Conservation (phyloP, 2,888 invertebrate species). For the Andrena camellia region DNA sequence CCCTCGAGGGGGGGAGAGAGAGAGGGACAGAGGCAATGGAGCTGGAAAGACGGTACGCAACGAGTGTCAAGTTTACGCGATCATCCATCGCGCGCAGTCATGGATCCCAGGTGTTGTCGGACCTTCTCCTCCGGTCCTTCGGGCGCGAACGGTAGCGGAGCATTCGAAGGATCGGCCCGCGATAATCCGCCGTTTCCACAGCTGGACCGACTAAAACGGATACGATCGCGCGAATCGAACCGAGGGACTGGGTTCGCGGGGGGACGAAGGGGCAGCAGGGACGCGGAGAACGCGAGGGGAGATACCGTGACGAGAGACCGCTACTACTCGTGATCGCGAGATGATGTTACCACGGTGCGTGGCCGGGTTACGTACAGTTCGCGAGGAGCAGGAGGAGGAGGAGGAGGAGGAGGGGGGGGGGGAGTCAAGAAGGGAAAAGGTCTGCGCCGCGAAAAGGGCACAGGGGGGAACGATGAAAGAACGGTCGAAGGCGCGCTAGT, state of each 20-base stretch:
- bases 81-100: constrained; percentile 12
- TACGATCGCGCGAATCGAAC: too few relatives aligned
- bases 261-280: too few relatives aligned
- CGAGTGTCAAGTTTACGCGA: constrained; percentile 56
- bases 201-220: too few relatives aligned
- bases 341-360: constrained; percentile 25
- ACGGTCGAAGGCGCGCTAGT: constrained; percentile 1
- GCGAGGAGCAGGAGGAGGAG: background rate
- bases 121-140: background rate
- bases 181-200: too few relatives aligned
- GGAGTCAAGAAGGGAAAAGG: constrained; percentile 6
- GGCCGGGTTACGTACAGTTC: constrained; percentile 4
- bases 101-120: constrained; percentile 25
- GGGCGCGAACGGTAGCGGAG: too few relatives aligned
- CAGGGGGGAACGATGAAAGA: background rate
- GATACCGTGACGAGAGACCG: background rate
- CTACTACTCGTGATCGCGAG: background rate
- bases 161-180: too few relatives aligned
- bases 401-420: background rate
- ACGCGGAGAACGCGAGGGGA: too few relatives aligned
- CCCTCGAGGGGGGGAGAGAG: constrained; percentile 1
- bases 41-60: constrained; percentile 19
- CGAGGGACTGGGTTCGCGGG: too few relatives aligned
- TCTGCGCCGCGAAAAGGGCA: constrained; percentile 8
- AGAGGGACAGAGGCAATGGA: background rate